A percentile compares a stretch with the other conserved stretches of the same genome.
These are phyloP conservation scores for Scaptomyza caliginosa DNA, from an alignment of 2,888 invertebrate species.

Conservation along the genomic window DNA sequence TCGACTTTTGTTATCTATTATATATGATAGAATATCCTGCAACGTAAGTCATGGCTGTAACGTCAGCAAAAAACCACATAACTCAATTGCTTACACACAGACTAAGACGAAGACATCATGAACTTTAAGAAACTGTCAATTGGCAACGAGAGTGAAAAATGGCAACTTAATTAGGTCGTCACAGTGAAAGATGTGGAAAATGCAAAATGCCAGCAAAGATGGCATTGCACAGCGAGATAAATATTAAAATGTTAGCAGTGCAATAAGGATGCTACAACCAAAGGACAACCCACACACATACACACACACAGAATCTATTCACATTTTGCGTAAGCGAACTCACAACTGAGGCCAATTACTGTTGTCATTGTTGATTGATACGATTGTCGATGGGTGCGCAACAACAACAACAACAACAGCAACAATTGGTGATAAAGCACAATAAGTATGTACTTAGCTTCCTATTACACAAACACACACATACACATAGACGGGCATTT, in stretches of 20 bases:
- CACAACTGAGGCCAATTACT: conserved; percentile 61
- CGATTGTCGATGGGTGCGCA: conserved; percentile 38
- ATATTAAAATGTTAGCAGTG: conserved; percentile 39
- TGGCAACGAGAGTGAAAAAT: conserved; percentile 2
- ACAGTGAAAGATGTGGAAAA: conserved; percentile 4
- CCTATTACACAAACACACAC: conserved; percentile 32
- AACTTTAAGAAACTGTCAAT: conserved; percentile 35
- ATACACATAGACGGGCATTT: conserved; percentile 10
- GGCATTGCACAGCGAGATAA: conserved; percentile 45
- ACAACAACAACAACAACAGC: conserved; percentile 16
- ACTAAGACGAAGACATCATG: conserved; percentile 3
- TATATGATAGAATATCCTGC: neutral
- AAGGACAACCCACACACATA: conserved; percentile 19
- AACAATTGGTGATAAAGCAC: conserved; percentile 4
- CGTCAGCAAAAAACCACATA: conserved; percentile 23
- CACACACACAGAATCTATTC: conserved; percentile 4
- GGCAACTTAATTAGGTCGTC: conserved; percentile 59
- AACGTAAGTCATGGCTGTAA: neutral
- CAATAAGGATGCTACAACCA: conserved; percentile 3
- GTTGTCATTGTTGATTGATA: conserved; percentile 50
- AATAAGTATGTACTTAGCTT: conserved; percentile 43
- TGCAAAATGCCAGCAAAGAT: conserved; percentile 54
- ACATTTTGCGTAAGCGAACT: conserved; percentile 56
- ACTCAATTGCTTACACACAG: conserved; percentile 39
- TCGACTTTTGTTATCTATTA: conserved; percentile 7